Evolutionary conservation across 2,888 invertebrate genomes (phyloP), one percentile per base, ranked within the genome.

Genomic region (Dynastes hyllus): DNA sequence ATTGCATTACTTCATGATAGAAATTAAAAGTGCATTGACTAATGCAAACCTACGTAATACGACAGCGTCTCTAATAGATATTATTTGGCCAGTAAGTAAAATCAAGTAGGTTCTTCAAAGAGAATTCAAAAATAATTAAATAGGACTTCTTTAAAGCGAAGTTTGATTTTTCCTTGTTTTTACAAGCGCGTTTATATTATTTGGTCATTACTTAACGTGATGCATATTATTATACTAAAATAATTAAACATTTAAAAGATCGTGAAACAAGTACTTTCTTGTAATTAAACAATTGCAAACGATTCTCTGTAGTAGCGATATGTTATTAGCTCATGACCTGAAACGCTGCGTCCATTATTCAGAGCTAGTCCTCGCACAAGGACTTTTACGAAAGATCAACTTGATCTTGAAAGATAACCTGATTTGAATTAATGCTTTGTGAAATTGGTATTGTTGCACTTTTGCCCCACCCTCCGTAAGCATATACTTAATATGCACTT

Each of bases 331-430:
- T 63, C 29, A 27, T 32, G 29, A 63, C 13, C 29, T 32, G 32
- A 63, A 63, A 63, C 32, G 13, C 11, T 11, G 27, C 61, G 61
- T 29, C 11, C 32, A 32, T 29, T 63, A 63, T 63, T 63, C 63
- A 29, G 27, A 13, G 29, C 63, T 63, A 32, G 29, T 63, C 32
- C 13, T 63, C 63, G 63, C 11, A 11, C 63, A 63, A 63, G 63
- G 63, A 63, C 63, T 63, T 63, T 63, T 63, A 13, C 63, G 63
- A 63, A 63, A 61, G 45, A 75, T 75, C 50, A 50, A 40, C 61
- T 75, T 63, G 61, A 75, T 61, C 61, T 75, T 75, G 61, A 75
- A 61, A 61, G 29, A 32, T n/a, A 61, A 75, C 73, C 45, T 75
- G 73, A 40, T 61, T n/a, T 22, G 61, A 61, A 61, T 61, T 50